Percentiles rank a stretch among this genome's conserved stretches.
Conservation (phyloP, 2,113 vertebrate species). For the Pomatostomus ruficeps region DNA sequence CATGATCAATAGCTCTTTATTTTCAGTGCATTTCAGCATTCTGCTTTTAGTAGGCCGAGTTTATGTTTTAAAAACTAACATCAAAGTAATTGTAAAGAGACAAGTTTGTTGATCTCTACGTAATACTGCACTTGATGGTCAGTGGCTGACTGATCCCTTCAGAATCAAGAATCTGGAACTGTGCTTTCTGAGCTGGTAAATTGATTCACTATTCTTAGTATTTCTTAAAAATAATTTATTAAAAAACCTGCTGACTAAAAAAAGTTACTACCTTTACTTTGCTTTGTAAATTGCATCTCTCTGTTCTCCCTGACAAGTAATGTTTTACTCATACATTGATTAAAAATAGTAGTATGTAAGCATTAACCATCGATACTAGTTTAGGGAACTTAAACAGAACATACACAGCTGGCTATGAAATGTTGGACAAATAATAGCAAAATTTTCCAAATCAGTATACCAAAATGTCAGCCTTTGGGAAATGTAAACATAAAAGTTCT, state of each 20-base stretch:
- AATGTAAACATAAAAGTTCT: neutral
- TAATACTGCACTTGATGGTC: neutral
- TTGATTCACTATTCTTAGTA: neutral
- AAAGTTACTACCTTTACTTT: neutral
- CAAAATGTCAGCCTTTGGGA: neutral
- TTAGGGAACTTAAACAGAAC: neutral
- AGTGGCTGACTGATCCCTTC: neutral
- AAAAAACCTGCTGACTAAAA: neutral
- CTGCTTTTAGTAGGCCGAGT: neutral
- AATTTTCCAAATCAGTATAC: neutral
- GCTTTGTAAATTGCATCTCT: neutral
- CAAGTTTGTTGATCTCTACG: neutral
- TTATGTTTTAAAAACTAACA: neutral
- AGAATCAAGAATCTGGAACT: neutral
- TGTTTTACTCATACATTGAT: neutral
- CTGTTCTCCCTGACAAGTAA: neutral
- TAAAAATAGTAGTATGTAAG: neutral
- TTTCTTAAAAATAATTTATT: neutral
- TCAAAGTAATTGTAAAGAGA: neutral
- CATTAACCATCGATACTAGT: neutral
- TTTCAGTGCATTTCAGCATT: neutral
- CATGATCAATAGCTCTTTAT: neutral
- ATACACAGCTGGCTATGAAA: neutral
- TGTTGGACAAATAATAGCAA: neutral
- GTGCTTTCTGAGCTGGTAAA: neutral